Base-by-base conservation (phyloP, 1,140 invertebrate genomes). In the Epicauta chinensis region DNA sequence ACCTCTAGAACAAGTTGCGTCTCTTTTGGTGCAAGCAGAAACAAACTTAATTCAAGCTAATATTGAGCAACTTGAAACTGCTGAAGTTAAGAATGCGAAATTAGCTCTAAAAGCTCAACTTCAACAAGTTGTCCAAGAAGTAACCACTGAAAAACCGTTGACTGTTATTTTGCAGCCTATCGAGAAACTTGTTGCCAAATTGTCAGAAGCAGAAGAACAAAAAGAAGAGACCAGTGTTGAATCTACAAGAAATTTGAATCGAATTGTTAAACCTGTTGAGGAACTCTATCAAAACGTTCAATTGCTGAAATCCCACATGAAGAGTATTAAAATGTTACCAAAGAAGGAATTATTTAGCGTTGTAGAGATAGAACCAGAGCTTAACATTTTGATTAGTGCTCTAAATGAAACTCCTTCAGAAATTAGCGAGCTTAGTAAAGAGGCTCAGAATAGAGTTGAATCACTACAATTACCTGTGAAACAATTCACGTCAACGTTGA, bases 241-340 rank as follows among this genome's bases (percentile, higher is more conserved):
- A 9, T 34, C 32, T 34, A 34, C 4, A 23, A 3, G 4, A 23
- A 3, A 23, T 23, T 23, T 23, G 23, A 23, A 23, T 5, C 23
- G 7, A 23, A 37, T 40, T 29, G 16, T 7, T 40, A 2, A 30
- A 32, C 36, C 46, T 1, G n/a, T 40, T 31, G 46, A 49, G 16
- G 14, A 40, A 9, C 14, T 49, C 9, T 39, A 29, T 16, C 15
- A 39, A n/a, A 38, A 49, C 29, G 30, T 49, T 31, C 39, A 49
- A 15, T 1, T 9, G n/a, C 23, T 49, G 14, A 11, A 49, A 49
- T 2, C 46, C 11, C 2, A 29, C 10, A 9, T 30, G 14, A 13
- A 36, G 10, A n/a, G 11, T 1, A 29, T 15, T 37, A 23, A 10
- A 7, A n/a, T 23, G 9, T 3, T 13, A 23, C 17, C 34, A 16